Evolutionary conservation across 2,888 invertebrate species (phyloP).

Genomic region (Dascillus cervinus): DNA sequence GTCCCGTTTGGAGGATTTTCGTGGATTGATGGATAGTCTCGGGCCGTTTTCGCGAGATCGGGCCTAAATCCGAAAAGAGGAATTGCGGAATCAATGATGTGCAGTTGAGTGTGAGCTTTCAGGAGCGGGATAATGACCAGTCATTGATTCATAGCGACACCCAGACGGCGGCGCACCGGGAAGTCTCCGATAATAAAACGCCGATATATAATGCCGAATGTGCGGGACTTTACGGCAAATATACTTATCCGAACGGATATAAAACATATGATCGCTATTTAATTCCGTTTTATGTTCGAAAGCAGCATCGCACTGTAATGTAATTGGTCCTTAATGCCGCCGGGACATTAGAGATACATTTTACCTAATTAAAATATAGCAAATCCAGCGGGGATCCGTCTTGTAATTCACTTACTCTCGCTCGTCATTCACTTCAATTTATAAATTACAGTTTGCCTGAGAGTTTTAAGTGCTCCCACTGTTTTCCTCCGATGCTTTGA

Average conservation of each 20-base stretch:
- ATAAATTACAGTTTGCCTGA: constrained; percentile 25
- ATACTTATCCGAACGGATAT: constrained; percentile 3
- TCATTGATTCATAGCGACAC: constrained; percentile 16
- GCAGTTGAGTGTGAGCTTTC: constrained; percentile 11
- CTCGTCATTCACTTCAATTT: constrained; percentile 26
- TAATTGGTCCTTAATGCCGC: constrained; percentile 21
- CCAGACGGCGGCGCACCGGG: constrained; percentile 14
- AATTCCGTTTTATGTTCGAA: constrained; percentile 12
- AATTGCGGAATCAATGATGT: constrained; percentile 18
- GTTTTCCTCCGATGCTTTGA: constrained; percentile 5
- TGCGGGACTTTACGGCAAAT: constrained; percentile 7
- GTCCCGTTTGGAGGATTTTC: too few species aligned
- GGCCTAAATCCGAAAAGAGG: constrained; percentile 12
- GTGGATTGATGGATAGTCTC: constrained; percentile 11
- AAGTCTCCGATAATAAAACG: constrained; percentile 13
- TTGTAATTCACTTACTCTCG: constrained; percentile 30
- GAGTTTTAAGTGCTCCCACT: constrained; percentile 23
- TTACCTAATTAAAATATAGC: constrained; percentile 28
- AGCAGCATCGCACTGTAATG: constrained; percentile 14
- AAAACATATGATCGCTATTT: constrained; percentile 10
- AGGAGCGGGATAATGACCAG: constrained; percentile 11
- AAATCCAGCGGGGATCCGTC: constrained; percentile 27
- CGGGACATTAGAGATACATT: constrained; percentile 18
- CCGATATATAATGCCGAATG: constrained; percentile 14
- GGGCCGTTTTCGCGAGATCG: constrained; percentile 3